Evolutionary conservation across 1,140 invertebrate species (phyloP).

Genomic region (Planococcus citri): DNA sequence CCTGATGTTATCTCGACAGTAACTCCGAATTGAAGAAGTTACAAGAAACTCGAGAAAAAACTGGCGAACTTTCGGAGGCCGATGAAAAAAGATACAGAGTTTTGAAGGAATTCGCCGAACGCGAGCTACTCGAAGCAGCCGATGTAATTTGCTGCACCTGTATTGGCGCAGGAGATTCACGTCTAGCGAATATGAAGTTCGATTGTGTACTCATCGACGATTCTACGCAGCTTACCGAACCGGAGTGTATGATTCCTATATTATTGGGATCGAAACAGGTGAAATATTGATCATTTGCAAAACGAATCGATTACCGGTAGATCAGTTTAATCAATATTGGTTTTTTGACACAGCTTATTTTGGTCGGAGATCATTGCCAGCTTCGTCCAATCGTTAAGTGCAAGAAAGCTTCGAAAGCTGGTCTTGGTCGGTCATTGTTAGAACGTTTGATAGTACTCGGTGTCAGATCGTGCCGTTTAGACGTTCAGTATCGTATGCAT

Average conservation of each 20-base stretch:
- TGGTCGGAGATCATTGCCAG: conserved; percentile 98
- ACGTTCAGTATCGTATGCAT: conserved; percentile 99
- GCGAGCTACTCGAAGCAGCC: conserved; percentile 86
- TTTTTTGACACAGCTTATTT: conserved; percentile 55
- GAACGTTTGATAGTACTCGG: conserved; percentile 93
- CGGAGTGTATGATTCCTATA: conserved; percentile 97
- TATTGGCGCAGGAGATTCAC: conserved; percentile 92
- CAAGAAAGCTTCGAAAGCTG: conserved; percentile 94
- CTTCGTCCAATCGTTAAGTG: conserved; percentile 98
- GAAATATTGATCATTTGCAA: neutral
- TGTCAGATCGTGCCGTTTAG: conserved; percentile 84
- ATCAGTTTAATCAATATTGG: neutral
- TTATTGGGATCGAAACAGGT: conserved; percentile 86
- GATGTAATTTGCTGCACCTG: conserved; percentile 99
- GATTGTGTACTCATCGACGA: conserved; percentile 97
- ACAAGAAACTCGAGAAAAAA: conserved; percentile 94
- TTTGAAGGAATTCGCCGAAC: conserved; percentile 82
- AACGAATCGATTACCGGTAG: neutral
- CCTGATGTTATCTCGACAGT: no score
- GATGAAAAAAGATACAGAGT: conserved; percentile 92
- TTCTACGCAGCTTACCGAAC: conserved; percentile 91
- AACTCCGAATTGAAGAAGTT: conserved; percentile 87
- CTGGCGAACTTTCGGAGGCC: conserved; percentile 80
- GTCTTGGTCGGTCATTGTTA: conserved; percentile 93
- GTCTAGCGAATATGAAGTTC: conserved; percentile 83